Evolutionary conservation across 2,797 vertebrate species (phyloP).

Genomic region (Falco columbarius): DNA sequence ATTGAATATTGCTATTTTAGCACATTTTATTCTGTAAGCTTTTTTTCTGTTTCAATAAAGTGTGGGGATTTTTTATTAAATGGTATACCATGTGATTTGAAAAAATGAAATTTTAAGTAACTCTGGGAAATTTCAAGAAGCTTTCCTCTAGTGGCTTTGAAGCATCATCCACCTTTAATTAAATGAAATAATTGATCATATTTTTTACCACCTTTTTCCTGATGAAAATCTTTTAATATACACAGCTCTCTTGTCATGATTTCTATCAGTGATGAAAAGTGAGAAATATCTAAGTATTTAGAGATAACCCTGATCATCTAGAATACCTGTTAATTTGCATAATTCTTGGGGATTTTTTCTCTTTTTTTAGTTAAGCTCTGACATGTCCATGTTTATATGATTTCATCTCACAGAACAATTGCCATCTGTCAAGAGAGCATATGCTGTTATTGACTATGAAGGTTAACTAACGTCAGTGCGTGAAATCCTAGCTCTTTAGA

Average conservation of each 20-base stretch:
- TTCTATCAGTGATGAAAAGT: not conserved
- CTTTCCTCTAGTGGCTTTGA: not conserved
- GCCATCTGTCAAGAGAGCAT: not conserved
- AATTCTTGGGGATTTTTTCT: not conserved
- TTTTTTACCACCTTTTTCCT: not conserved
- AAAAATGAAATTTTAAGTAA: not conserved
- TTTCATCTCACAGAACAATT: not conserved
- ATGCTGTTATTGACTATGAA: not conserved
- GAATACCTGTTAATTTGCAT: not conserved
- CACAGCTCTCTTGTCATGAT: not conserved
- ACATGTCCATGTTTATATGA: not conserved
- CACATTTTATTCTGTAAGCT: accelerated
- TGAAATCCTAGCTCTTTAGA: not conserved
- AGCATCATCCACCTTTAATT: not conserved
- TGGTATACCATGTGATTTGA: not conserved
- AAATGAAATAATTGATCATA: not conserved
- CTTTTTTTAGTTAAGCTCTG: not conserved
- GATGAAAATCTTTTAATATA: not conserved
- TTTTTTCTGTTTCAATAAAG: not conserved
- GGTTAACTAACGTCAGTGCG: not conserved
- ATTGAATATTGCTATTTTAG: not conserved
- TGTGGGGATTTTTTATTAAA: not conserved
- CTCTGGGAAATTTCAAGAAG: not conserved
- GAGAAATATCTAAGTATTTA: not conserved
- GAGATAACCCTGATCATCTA: not conserved